Conservation (phyloP, 2,797 vertebrate species). For the Orestias chungarensis region DNA sequence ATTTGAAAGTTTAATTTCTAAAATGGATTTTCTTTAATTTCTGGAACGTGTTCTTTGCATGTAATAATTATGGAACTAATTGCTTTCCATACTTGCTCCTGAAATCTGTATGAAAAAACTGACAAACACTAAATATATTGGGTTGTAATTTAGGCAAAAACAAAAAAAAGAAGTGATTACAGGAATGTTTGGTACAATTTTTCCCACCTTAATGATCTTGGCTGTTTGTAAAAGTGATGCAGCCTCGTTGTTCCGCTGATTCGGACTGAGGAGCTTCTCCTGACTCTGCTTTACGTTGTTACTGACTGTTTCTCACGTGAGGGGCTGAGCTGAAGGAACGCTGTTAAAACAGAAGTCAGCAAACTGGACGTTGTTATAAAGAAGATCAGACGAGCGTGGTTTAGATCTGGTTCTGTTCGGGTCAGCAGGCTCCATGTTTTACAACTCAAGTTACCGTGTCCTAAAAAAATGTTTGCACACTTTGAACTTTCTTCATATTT, state of each 20-base stretch:
- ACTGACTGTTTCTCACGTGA: no score
- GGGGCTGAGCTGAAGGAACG: constrained; percentile 61
- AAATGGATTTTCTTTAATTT: no score
- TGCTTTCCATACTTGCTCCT: no score
- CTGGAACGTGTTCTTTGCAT: no score
- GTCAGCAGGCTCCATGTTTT: constrained; percentile 20
- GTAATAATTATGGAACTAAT: no score
- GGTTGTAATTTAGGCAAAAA: constrained; percentile 24
- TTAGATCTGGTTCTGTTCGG: no score
- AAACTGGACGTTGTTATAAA: constrained; percentile 30
- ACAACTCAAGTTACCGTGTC: neutral
- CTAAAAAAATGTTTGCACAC: neutral
- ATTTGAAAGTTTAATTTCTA: no score
- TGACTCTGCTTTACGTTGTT: constrained; percentile 70
- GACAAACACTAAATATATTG: constrained; percentile 5
- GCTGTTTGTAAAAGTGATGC: no score
- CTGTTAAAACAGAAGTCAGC: constrained; percentile 39
- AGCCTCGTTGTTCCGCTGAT: constrained; percentile 33
- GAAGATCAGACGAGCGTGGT: no score
- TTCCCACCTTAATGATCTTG: constrained; percentile 52
- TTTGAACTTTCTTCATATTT: neutral
- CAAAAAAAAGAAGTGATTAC: no score
- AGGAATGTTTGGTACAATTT: no score
- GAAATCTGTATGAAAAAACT: no score
- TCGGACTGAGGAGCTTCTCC: constrained; percentile 43